Evolutionary conservation across 2,113 vertebrate species (phyloP), one percentile per base, ranked within the genome.

Genomic region (Apteryx owenii): DNA sequence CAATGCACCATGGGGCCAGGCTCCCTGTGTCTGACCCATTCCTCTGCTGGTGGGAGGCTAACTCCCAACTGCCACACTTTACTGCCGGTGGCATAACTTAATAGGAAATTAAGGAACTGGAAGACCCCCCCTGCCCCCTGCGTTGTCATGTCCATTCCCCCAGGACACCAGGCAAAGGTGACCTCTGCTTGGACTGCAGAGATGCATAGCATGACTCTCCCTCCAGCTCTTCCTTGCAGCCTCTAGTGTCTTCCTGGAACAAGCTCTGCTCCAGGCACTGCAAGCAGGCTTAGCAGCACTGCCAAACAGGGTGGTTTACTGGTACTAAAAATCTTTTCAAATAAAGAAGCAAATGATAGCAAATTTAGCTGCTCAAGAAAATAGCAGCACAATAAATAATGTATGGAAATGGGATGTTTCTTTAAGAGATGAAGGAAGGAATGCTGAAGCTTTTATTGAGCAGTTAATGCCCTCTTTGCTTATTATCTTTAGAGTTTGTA

Each of bases 401-500:
- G 69, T 89, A 92, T 80, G 75, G 61, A 89, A 95, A 90, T 89
- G 17, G 17, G 40, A 64, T 87, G 38, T 92, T 92, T 94, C 88
- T 92, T 93, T 76, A 89, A 81, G 58, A 89, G 38, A 72, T 28
- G 31, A 76, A 81, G n/a, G 77, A 86, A 90, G 65, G 73, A 73
- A 79, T 28, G 23, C 53, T 82, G 70, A 94, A 87, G 73, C 17
- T 93, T 91, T 95, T 93, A 80, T 77, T 72, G 79, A 91, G 81
- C 81, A 77, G 70, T 76, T 85, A 95, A 92, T 95, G 78, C 44
- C 19, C 64, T 70, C 68, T 80, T 56, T 87, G 48, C 66, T 88
- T 92, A 90, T 23, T 71, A 91, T 66, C 58, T 82, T 88, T 22
- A 29, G 44, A 89, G 29, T 80, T 94, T 89, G 81, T 42, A 88